Evolutionary conservation across 1,140 invertebrate species (phyloP).

Genomic region (Pararge aegeria): DNA sequence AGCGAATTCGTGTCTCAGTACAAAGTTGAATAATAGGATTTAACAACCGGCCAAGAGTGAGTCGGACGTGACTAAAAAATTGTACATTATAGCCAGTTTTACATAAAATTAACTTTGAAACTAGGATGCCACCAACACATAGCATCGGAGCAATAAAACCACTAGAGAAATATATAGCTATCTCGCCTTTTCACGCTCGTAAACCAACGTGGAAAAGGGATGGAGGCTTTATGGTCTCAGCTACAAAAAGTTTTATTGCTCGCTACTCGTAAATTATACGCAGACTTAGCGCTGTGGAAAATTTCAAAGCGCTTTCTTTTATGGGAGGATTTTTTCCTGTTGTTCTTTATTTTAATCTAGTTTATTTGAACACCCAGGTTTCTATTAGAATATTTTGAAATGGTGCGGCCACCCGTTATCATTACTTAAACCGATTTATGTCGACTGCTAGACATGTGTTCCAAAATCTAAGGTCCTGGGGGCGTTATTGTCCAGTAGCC

Average conservation of each 20-base stretch:
- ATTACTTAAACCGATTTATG: too few species aligned
- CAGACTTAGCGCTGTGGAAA: conserved; percentile 51
- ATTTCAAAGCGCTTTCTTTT: conserved; percentile 39
- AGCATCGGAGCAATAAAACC: conserved; percentile 54
- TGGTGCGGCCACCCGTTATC: too few species aligned
- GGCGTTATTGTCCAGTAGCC: too few species aligned
- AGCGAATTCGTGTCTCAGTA: too few species aligned
- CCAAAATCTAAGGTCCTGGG: too few species aligned
- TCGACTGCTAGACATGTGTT: too few species aligned
- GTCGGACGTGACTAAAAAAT: too few species aligned
- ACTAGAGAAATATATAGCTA: conserved; percentile 58
- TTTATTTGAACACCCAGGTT: background rate
- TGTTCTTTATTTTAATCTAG: conserved; percentile 11
- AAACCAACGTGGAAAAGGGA: conserved; percentile 55
- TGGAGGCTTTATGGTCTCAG: conserved; percentile 52
- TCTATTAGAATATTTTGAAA: background rate
- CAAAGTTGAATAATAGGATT: too few species aligned
- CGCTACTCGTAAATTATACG: conserved; percentile 68
- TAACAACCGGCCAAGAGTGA: too few species aligned
- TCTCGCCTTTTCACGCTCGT: conserved; percentile 62
- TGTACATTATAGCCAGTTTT: too few species aligned
- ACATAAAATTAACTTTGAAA: conserved; percentile 34
- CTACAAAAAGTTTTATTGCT: conserved; percentile 71
- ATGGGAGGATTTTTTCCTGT: conserved; percentile 22
- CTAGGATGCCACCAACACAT: conserved; percentile 35